Evolutionary conservation across 2,888 invertebrate species (phyloP).

Genomic region (Magallana nippona): DNA sequence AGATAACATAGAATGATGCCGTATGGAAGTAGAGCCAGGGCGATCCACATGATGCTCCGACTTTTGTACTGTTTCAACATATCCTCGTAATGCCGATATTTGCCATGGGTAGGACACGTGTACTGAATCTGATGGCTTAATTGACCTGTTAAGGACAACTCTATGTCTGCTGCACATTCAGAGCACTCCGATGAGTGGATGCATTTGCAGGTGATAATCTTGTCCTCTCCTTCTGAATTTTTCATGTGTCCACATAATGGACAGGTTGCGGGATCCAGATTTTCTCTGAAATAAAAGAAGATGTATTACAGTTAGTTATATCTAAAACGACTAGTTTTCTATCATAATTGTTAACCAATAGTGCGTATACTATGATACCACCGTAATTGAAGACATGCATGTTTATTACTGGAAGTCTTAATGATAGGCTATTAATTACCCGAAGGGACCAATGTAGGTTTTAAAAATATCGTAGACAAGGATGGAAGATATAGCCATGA

Average conservation of each 20-base stretch:
- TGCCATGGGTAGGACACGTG: constrained; percentile 61
- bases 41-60: constrained; percentile 75
- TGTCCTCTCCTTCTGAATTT: background rate
- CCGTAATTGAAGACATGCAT: too few relatives aligned
- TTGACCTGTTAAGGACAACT: background rate
- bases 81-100: constrained; percentile 67
- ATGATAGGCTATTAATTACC: constrained; percentile 50
- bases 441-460: constrained; percentile 68
- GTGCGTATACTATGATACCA: too few relatives aligned
- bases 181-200: background rate
- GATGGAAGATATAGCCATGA: constrained; percentile 75
- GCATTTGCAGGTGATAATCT: background rate
- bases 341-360: too few relatives aligned
- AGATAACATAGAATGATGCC: constrained; percentile 65
- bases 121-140: constrained; percentile 37
- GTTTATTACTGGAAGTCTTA: too few relatives aligned
- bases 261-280: background rate
- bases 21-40: constrained; percentile 71
- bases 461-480: constrained; percentile 73
- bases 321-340: too few relatives aligned
- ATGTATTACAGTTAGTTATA: background rate
- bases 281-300: background rate
- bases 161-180: background rate
- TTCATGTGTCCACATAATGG: background rate
- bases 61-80: constrained; percentile 69